Evolutionary conservation across 35 echinoderm and acorn worm genomes (phyloP).

Genomic region (Heliocidaris erythrogramma): DNA sequence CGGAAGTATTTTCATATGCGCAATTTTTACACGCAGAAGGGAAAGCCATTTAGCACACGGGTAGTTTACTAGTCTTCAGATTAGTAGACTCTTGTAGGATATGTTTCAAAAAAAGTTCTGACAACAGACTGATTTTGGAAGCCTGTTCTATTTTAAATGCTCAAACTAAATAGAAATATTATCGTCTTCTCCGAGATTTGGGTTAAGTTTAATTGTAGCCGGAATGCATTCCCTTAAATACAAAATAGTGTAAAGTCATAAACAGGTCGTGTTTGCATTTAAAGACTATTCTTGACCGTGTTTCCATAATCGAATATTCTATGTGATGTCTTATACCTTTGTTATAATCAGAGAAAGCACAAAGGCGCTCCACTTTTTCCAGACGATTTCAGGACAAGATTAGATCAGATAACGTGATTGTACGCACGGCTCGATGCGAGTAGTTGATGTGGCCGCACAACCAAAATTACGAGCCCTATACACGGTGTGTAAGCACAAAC

Average conservation of each 20-base stretch:
- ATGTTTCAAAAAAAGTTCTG: background rate
- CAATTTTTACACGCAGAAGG: background rate
- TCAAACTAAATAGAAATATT: too few species aligned
- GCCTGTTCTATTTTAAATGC: too few species aligned
- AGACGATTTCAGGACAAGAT: background rate
- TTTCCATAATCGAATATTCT: background rate
- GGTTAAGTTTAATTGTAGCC: too few species aligned
- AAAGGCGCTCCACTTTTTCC: background rate
- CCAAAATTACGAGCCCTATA: too few species aligned
- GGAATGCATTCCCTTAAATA: too few species aligned
- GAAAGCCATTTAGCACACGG: background rate
- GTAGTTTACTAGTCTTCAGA: background rate
- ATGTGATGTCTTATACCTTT: background rate
- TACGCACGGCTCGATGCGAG: too few species aligned
- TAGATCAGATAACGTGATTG: background rate
- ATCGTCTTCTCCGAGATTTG: too few species aligned
- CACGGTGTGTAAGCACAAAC: too few species aligned
- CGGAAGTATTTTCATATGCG: background rate
- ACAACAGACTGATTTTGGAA: too few species aligned
- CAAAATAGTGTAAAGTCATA: too few species aligned
- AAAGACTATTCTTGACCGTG: background rate
- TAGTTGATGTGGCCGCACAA: too few species aligned
- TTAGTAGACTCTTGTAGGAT: background rate
- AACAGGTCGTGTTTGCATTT: background rate
- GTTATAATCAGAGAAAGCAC: background rate